Evolutionary conservation across 2,888 invertebrate genomes (phyloP).

Genomic region (Pyrochroa serraticornis): DNA sequence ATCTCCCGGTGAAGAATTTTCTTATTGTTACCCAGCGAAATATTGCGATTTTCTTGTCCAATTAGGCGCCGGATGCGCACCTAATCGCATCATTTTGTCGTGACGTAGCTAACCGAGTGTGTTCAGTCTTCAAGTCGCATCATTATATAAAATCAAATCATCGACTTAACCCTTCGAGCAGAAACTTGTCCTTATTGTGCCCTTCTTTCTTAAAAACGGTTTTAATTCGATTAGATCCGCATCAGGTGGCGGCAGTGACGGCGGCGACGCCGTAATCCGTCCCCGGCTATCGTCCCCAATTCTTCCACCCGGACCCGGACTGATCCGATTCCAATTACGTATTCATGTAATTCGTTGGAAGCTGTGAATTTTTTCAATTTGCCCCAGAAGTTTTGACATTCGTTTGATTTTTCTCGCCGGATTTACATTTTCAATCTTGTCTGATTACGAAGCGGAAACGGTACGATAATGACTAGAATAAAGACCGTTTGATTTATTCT

Average conservation of each 20-base stretch:
- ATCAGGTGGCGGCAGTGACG: no score
- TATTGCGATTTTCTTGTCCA: no score
- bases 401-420: slow-evolving; percentile 24
- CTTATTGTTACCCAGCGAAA: no score
- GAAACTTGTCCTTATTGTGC: no score
- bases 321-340: slow-evolving; percentile 21
- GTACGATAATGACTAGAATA: slow-evolving; percentile 16
- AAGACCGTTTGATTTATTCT: slow-evolving; percentile 14
- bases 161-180: not conserved
- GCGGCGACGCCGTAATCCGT: no score
- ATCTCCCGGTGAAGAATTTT: no score
- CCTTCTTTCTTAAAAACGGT: no score
- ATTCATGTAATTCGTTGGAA: slow-evolving; percentile 24
- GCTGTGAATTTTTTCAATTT: slow-evolving; percentile 19
- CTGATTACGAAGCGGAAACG: slow-evolving; percentile 21
- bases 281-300: slow-evolving; percentile 1
- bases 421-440: slow-evolving; percentile 28
- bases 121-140: not conserved
- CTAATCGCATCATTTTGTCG: no score
- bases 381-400: slow-evolving; percentile 21
- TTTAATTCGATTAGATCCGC: no score
- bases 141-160: not conserved
- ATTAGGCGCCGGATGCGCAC: no score
- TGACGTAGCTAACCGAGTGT: not conserved
- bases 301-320: slow-evolving; percentile 9